Evolutionary conservation across 2,888 invertebrate genomes (phyloP), one percentile per base, ranked within the genome.

Genomic region (Zygogramma bicolorata): DNA sequence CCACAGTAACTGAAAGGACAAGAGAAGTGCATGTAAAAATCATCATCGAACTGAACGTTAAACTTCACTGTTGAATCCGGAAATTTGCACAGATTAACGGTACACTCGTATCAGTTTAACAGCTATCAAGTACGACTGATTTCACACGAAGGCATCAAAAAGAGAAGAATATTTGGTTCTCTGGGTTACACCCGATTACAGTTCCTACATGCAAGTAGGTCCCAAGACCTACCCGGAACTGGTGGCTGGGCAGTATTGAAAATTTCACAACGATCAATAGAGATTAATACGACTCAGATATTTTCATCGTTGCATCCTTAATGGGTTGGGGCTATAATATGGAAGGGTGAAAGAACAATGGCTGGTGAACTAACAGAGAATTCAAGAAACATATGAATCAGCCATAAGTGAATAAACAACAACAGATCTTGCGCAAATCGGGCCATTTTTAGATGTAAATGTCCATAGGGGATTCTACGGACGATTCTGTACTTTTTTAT

Each of bases 71-170:
- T 42, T 40, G 3, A 59, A 60, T 67, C 2, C 34, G 67, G 20
- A 15, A 15, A 46, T 68, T 68, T 61, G 68, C 68, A 18, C 68
- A 68, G 15, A 59, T 77, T 27, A 34, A 76, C 15, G 78, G 78
- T 3, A 25, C 58, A 15, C 61, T 83, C 22, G 69, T 75, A 1
- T 76, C 81, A 2, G 78, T 76, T 40, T 83, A 81, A 31, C 81
- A 22, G 82, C 79, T 2, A 67, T 81, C 5, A 76, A 80, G 57
- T 82, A 83, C 58, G 80, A 81, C 3, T 81, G 77, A 75, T 67
- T 83, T 4, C 79, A 83, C 20, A 81, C 82, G 0, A 82, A 83
- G 67, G n/a, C 70, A 25, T 63, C 74, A n/a, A 68, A 77, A 65
- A 60, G 74, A 22, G 46, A 69, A 49, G 68, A 71, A 65, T 68